Base-by-base conservation (phyloP, 2,797 vertebrate species). In the Anolis apletophallus region DNA sequence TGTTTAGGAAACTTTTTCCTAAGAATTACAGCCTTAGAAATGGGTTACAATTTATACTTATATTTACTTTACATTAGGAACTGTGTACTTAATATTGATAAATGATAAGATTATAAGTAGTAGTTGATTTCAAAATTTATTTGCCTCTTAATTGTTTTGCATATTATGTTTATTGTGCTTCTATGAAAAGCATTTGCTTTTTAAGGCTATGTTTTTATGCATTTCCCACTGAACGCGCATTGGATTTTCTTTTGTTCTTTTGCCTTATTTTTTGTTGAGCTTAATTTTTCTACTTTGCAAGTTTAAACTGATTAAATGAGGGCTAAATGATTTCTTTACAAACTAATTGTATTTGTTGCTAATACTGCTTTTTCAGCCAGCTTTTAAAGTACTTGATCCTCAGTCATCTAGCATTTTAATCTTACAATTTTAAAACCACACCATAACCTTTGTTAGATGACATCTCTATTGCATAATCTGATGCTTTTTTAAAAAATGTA, bases 291-390 rank as follows among this genome's bases (percentile, higher is more conserved):
- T 88, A 73, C 54, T 79, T 89, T 81, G 88, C 3, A 79, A 85
- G 81, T 90, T 91, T 61, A 85, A 93, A 83, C 29, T 34, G 80
- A 90, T 90, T 71, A 91, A 89, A 88, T 79, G n/a, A 87, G 92
- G 81, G 21, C 55, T 88, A 87, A 87, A 87, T 81, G 21, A 40
- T 12, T 72, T 36, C 88, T 90, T 75, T 50, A 78, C 81, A 84
- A 52, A 84, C 10, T 59, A 67, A 6, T 61, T 89, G 29, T 91
- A 1, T 89, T 54, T 76, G 71, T 78, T 1, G 1, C 79, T 90
- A 84, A 68, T 1, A 0, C 46, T 80, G 64, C 75, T 64, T 91
- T 89, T 50, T 87, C 86, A 84, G 81, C 19, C 0, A 83, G 23
- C 14, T 67, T 86, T 84, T 89, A 89, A 90, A 55, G 80, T 83